Percentiles rank a stretch among this genome's conserved stretches.
Conservation (phyloP, 2,113 vertebrate genomes). For the Ondatra zibethicus region DNA sequence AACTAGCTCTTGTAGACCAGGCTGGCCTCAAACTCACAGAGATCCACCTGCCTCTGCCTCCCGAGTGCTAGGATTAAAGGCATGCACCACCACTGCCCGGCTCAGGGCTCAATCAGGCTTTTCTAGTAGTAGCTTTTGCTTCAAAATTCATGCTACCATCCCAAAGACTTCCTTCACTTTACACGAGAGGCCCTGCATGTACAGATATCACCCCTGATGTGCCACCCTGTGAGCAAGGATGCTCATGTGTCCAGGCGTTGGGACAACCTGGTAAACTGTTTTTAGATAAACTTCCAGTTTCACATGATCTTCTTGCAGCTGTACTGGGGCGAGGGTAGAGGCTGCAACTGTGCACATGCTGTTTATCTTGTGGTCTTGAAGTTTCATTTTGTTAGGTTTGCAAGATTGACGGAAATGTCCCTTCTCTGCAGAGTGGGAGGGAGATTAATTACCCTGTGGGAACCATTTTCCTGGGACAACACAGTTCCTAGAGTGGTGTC, state of each 20-base stretch:
- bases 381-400: background rate
- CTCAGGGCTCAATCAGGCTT: background rate
- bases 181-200: too few relatives aligned
- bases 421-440: background rate
- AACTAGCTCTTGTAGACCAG: too few relatives aligned
- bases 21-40: too few relatives aligned
- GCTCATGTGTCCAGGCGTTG: background rate
- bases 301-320: background rate
- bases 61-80: too few relatives aligned
- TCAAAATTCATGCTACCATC: background rate
- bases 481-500: background rate
- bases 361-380: background rate
- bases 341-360: background rate
- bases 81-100: too few relatives aligned
- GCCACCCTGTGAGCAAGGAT: background rate
- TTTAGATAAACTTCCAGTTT: background rate
- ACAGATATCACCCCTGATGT: background rate
- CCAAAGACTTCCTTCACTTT: background rate
- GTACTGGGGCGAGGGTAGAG: background rate
- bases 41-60: too few relatives aligned
- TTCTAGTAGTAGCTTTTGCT: background rate
- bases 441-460: conserved; percentile 28
- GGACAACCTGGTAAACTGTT: background rate
- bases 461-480: conserved; percentile 46
- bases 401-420: background rate